Conservation (phyloP, 2,888 invertebrate species). For the Ecdyonurus torrentis region DNA sequence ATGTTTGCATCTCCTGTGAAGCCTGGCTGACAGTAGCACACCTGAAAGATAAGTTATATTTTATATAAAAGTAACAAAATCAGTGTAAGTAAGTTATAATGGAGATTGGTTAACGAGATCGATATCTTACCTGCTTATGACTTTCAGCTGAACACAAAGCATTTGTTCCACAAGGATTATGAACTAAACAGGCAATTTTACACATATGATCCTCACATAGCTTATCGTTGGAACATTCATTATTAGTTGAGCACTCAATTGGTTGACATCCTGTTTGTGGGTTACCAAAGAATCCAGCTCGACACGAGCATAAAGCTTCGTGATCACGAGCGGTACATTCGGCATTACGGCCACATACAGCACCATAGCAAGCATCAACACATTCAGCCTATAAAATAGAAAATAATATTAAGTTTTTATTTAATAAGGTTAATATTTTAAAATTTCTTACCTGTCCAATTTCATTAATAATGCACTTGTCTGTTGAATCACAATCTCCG, state of each 20-base stretch:
- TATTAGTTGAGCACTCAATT: constrained; percentile 54
- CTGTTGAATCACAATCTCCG: constrained; percentile 52
- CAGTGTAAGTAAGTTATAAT: too few relatives aligned
- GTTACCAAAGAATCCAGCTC: constrained; percentile 58
- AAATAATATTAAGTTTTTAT: not conserved
- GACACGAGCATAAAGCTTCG: constrained; percentile 58
- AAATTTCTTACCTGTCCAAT: constrained; percentile 38
- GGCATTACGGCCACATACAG: constrained; percentile 65
- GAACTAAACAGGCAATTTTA: constrained; percentile 66
- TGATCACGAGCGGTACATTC: constrained; percentile 59
- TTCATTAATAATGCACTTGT: constrained; percentile 50
- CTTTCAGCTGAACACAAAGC: constrained; percentile 71
- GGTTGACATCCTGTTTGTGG: constrained; percentile 54
- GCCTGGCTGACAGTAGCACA: constrained; percentile 75
- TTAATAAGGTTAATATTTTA: not conserved
- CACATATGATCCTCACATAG: constrained; percentile 68
- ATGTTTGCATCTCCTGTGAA: constrained; percentile 60
- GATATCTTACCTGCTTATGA: constrained; percentile 41
- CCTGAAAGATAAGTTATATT: constrained; percentile 16
- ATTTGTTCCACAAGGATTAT: constrained; percentile 72
- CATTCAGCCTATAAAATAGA: constrained; percentile 40
- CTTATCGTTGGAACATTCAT: constrained; percentile 66
- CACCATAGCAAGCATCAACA: constrained; percentile 52
- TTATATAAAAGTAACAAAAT: too few relatives aligned
- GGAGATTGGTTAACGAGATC: too few relatives aligned